A percentile compares a stretch with the other conserved stretches of the same genome.
Evolutionary conservation across 2,113 vertebrate genomes (phyloP).

Genomic region (Channa argus): DNA sequence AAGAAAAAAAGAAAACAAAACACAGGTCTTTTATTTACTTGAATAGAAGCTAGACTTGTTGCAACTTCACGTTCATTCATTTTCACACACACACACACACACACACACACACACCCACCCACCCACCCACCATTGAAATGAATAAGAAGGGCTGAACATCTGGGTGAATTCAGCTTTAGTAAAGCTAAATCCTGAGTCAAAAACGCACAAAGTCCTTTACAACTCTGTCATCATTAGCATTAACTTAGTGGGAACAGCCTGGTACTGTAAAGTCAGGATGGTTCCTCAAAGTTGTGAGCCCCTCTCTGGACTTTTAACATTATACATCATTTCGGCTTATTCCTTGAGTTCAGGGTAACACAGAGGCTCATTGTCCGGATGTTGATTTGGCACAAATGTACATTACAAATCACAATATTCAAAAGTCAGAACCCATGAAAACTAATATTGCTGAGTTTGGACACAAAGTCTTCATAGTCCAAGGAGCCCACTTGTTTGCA

Average conservation of each 20-base stretch:
- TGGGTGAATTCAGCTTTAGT: no score
- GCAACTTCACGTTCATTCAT: no score
- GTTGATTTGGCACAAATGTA: not conserved
- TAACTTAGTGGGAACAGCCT: not conserved
- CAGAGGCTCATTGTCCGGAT: no score
- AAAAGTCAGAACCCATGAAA: not conserved
- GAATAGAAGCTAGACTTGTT: no score
- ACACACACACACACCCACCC: no score
- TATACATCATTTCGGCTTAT: not conserved
- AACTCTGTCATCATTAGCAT: no score
- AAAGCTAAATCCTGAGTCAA: not conserved
- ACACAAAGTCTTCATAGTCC: conserved; percentile 4
- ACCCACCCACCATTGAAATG: no score
- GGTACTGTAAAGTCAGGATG: not conserved
- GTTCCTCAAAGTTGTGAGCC: not conserved
- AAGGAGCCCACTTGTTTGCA: conserved; percentile 2
- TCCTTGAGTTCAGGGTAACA: no score
- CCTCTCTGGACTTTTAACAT: not conserved
- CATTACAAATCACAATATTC: conserved; percentile 20
- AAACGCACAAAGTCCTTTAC: no score
- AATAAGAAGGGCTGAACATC: no score
- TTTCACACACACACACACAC: no score
- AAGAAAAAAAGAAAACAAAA: not conserved
- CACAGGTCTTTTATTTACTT: no score
- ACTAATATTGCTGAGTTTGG: conserved; percentile 1